Evolutionary conservation across 2,113 vertebrate species (phyloP).

Genomic region (human (Homo sapiens)): GRCh38 chr6:157573501-157574000

Average conservation of each 20-base stretch:
- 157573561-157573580: neutral
- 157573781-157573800: neutral
- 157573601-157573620: neutral
- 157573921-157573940: neutral
- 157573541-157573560: neutral
- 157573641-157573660: neutral
- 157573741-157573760: neutral
- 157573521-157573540: neutral
- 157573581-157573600: neutral
- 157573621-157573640: neutral
- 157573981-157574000: neutral
- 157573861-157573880: neutral
- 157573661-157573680: neutral
- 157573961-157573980: neutral
- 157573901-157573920: neutral
- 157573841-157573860: neutral
- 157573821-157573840: neutral
- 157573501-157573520: neutral
- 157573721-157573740: neutral
- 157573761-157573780: neutral
- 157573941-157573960: neutral
- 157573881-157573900: neutral
- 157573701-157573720: neutral
- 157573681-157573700: rapidly evolving
- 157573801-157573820: neutral